Conservation (phyloP, 2,113 vertebrate species). For the Alaudala cheleensis region DNA sequence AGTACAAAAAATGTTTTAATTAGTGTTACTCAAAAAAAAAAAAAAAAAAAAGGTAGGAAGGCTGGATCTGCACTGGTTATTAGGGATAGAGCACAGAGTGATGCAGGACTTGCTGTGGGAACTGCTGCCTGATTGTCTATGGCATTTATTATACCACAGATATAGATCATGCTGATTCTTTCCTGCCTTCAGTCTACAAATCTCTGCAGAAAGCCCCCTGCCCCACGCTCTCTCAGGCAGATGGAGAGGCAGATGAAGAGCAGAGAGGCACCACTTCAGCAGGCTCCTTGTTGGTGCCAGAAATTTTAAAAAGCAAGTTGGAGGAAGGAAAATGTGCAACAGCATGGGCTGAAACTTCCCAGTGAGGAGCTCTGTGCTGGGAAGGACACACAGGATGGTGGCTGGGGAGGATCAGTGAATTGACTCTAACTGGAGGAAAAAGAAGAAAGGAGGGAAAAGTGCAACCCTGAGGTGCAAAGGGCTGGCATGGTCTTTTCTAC, state of each 20-base stretch:
- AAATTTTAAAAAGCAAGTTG: not conserved
- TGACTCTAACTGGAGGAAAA: not conserved
- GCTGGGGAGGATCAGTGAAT: not conserved
- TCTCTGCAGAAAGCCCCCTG: not conserved
- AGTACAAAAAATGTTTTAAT: not conserved
- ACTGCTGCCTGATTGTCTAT: not conserved
- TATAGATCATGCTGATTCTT: not conserved
- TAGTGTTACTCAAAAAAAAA: not conserved
- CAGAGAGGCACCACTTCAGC: slow-evolving; percentile 31
- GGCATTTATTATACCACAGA: not conserved
- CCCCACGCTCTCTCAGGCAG: not conserved
- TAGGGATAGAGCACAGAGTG: not conserved
- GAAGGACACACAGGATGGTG: not conserved
- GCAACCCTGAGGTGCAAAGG: not conserved
- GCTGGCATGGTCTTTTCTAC: not conserved
- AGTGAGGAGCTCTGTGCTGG: not conserved
- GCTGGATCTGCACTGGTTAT: not conserved
- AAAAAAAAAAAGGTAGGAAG: not conserved
- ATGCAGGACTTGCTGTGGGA: not conserved
- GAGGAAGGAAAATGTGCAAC: not conserved
- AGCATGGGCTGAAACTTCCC: not conserved
- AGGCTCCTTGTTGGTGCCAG: not conserved
- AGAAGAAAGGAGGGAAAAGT: not conserved
- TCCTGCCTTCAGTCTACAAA: not conserved
- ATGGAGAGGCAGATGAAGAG: slow-evolving; percentile 46